Conservation (phyloP, 2,888 invertebrate species). For the Diarsia mendica region DNA sequence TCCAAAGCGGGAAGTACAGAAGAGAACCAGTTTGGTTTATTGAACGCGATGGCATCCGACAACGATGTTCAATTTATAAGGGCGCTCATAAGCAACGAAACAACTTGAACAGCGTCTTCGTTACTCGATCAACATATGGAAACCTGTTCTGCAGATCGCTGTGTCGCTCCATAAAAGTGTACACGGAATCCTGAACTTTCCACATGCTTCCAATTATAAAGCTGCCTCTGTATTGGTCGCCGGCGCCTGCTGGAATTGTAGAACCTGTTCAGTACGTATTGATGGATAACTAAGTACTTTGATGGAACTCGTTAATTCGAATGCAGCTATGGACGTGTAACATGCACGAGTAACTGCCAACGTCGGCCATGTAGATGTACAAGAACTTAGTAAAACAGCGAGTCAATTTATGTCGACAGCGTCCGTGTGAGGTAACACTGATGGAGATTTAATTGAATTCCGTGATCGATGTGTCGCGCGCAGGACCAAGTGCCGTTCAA, state of each 20-base stretch:
- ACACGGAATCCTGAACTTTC: constrained; percentile 76
- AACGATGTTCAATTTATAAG: constrained; percentile 83
- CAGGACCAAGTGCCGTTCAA: constrained; percentile 43
- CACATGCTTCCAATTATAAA: constrained; percentile 73
- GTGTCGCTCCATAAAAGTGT: constrained; percentile 72
- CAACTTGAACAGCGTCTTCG: constrained; percentile 65
- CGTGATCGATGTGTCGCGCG: constrained; percentile 58
- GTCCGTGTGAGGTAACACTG: constrained; percentile 70
- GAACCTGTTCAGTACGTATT: constrained; percentile 54
- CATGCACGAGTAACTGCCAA: constrained; percentile 72
- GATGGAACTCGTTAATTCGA: constrained; percentile 44
- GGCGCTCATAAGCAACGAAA: constrained; percentile 72
- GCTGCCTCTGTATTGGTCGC: constrained; percentile 48
- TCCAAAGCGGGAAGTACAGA: constrained; percentile 84
- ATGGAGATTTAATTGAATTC: constrained; percentile 74
- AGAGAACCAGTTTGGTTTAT: constrained; percentile 84
- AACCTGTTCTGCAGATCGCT: constrained; percentile 73
- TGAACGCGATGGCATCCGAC: constrained; percentile 84
- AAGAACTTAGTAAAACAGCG: constrained; percentile 57
- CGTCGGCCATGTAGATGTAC: constrained; percentile 52
- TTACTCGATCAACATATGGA: constrained; percentile 71
- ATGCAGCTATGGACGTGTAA: constrained; percentile 70
- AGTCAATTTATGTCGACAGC: constrained; percentile 74
- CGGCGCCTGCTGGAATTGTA: constrained; percentile 45
- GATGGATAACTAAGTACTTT: constrained; percentile 41